A percentile compares a stretch with the other conserved stretches of the same genome.
Evolutionary conservation across 2,797 vertebrate species (phyloP).

Genomic region (Ispidina picta): DNA sequence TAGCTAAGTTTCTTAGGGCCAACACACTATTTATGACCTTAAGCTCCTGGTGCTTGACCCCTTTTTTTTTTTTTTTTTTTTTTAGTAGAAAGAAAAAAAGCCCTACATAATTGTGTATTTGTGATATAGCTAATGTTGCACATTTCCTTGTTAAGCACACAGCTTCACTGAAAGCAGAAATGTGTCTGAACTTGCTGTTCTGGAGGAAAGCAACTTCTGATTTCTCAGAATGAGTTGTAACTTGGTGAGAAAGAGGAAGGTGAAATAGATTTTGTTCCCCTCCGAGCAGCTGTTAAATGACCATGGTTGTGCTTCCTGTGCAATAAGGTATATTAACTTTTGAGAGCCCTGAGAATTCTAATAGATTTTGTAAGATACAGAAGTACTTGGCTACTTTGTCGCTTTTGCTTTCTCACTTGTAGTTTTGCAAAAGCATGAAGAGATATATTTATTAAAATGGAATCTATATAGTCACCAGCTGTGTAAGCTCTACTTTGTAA

Average conservation of each 20-base stretch:
- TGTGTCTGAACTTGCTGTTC: not conserved
- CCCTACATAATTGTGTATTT: not conserved
- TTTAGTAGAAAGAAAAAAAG: not conserved
- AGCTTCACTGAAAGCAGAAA: constrained; percentile 9
- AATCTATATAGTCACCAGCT: not conserved
- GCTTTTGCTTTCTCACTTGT: not conserved
- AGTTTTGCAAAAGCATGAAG: not conserved
- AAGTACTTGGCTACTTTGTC: not conserved
- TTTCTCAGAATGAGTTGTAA: not conserved
- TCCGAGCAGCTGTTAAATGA: not conserved
- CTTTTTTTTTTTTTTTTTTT: not conserved
- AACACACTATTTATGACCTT: not conserved
- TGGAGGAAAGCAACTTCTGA: not conserved
- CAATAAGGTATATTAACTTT: not conserved
- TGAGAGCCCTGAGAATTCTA: not conserved
- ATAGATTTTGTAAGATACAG: not conserved
- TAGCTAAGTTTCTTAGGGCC: not conserved
- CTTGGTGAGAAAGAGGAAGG: constrained; percentile 2
- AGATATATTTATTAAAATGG: not conserved
- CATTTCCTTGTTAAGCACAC: not conserved
- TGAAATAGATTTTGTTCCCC: not conserved
- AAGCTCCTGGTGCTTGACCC: constrained; percentile 10
- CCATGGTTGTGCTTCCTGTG: not conserved
- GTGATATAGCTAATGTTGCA: not conserved
- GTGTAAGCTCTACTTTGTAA: not conserved